Percentiles rank a stretch among this genome's conserved stretches.
phyloP scores from a whole-genome alignment of 2,888 invertebrate genomes.

The Leptopilina drosophilae region DNA sequence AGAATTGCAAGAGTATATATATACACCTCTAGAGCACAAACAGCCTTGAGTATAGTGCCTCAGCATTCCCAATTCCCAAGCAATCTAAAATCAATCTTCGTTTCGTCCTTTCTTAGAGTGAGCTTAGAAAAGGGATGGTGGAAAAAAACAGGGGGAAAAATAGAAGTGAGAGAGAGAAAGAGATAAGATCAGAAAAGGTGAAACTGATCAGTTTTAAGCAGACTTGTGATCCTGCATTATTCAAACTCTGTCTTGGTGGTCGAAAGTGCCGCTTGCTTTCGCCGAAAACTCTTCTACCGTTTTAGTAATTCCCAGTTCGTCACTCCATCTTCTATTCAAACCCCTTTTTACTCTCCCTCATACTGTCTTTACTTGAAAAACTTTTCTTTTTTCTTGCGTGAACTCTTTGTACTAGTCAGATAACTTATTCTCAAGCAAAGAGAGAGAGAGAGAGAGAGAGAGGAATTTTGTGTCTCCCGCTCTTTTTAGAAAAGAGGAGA shows the following conservation, averaged over 20 bases:
- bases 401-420: slow-evolving; percentile 26
- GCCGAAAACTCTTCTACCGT: slow-evolving; percentile 47
- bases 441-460: slow-evolving; percentile 14
- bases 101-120: slow-evolving; percentile 66
- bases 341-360: slow-evolving; percentile 25
- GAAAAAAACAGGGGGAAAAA: neutral
- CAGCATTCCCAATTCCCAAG: slow-evolving; percentile 73
- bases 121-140: slow-evolving; percentile 48
- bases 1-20: slow-evolving; percentile 45
- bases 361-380: slow-evolving; percentile 42
- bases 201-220: slow-evolving; percentile 75
- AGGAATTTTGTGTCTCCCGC: slow-evolving; percentile 44
- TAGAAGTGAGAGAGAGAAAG: slow-evolving; percentile 15
- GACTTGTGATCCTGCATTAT: slow-evolving; percentile 73
- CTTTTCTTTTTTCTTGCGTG: slow-evolving; percentile 41
- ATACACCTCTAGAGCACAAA: slow-evolving; percentile 9
- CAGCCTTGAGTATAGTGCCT: slow-evolving; percentile 51
- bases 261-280: slow-evolving; percentile 46
- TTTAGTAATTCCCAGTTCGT: slow-evolving; percentile 51
- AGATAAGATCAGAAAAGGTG: slow-evolving; percentile 46
- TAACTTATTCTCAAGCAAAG: slow-evolving; percentile 45
- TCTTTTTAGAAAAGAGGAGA: neutral
- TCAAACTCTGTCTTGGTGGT: slow-evolving; percentile 67
- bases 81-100: slow-evolving; percentile 77
- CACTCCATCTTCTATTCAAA: slow-evolving; percentile 19